phyloP scores from a whole-genome alignment of 2,888 invertebrate species.

The Agapetus fuscipes region DNA sequence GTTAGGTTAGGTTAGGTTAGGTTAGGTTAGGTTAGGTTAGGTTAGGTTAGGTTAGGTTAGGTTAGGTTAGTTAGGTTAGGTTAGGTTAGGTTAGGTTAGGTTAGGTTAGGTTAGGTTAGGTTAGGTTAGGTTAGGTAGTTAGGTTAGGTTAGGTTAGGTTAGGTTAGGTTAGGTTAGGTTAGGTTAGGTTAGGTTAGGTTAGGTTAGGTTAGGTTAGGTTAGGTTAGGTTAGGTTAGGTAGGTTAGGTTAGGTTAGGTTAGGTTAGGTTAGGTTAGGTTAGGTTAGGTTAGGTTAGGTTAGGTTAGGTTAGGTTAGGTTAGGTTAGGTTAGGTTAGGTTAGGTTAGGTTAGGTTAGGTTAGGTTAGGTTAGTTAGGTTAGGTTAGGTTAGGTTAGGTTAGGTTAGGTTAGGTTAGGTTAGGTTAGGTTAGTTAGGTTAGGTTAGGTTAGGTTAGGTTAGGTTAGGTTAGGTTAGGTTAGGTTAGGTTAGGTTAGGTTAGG shows the following conservation, averaged over 20 bases:
- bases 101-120: neutral
- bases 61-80: conserved; percentile 3
- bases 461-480: neutral
- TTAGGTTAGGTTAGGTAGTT: no score
- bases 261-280: conserved; percentile 1
- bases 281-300: conserved; percentile 1
- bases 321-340: conserved; percentile 1
- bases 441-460: conserved; percentile 1
- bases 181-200: conserved; percentile 6
- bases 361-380: conserved; percentile 1
- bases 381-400: conserved; percentile 7
- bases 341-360: conserved; percentile 1
- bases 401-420: conserved; percentile 7
- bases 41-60: conserved; percentile 10
- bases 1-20: conserved; percentile 22
- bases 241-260: conserved; percentile 4
- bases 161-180: conserved; percentile 6
- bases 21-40: conserved; percentile 23
- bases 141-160: conserved; percentile 6
- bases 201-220: conserved; percentile 1
- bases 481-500: neutral
- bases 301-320: no score
- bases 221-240: no score
- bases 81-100: neutral
- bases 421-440: conserved; percentile 5